Base-by-base conservation (phyloP, 2,797 vertebrate species). In the Sitta carolinensis region DNA sequence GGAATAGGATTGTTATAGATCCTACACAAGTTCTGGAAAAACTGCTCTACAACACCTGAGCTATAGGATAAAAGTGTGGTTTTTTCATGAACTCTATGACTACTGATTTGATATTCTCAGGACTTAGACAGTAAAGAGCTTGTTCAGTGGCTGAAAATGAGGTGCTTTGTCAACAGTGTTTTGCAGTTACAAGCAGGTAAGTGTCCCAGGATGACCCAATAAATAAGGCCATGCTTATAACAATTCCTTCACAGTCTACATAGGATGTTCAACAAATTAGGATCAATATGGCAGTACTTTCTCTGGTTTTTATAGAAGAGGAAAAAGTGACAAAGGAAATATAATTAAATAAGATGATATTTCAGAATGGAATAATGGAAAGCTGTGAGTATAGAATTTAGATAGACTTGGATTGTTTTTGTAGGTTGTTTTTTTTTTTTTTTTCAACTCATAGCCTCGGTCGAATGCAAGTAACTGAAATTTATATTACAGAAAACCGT, bases 401-500 rank as follows among this genome's bases (percentile, higher is more conserved):
- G 26, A 55, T 30, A 18, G 8, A 5, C 5, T 62, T n/a, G 11
- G 2, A 2, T 16, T 82, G 17, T 3, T 64, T 67, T 81, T 42
- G 40, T 17, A 47, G 6, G 15, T 0, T 1, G 5, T 25, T 64
- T 70, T 52, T 54, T 94, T 93, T 54, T 94, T 93, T 36, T 36
- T 36, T 36, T 73, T 74, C 48, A 94, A 95, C 62, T 11, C 12
- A 91, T 83, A 89, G 48, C 70, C 52, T 95, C 67, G 90, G 95
- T 97, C 85, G 94, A 95, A 97, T 57, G 40, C 80, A 89, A 84
- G 84, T 83, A 95, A 64, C 43, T 68, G 48, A 96, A 95, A 88
- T 79, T 63, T 91, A 91, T 87, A 66, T 88, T 85, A 84, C 62
- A 89, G 67, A 85, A 97, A 96, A 80, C 22, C 4, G 57, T 25